Evolutionary conservation across 2,888 invertebrate genomes (phyloP), one percentile per base, ranked within the genome.

Genomic region (Andrena fulva): DNA sequence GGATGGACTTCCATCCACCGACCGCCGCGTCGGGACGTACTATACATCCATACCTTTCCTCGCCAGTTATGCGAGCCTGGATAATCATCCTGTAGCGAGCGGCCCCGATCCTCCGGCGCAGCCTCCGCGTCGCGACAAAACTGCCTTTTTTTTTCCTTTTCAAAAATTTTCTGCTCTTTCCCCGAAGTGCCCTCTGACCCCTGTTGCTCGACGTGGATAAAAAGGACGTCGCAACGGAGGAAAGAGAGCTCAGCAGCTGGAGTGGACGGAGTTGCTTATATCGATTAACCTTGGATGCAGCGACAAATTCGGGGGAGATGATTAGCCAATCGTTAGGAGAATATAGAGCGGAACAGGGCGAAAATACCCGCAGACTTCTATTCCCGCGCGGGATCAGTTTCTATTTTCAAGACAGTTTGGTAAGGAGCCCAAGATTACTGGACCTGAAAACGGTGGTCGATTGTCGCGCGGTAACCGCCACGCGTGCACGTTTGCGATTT

Each of bases 1-100:
- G 93, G 92, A 93, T 93, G 93, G 91, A 92, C 91, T 92, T 88
- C 87, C 89, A 92, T 90, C 90, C 83, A 87, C 84, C 89, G 84
- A 84, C 80, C 84, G 75, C 73, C 67, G 77, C 82, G 75, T 71
- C 67, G 77, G 80, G 84, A 83, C 85, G 66, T 68, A 86, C 87
- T 88, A 77, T 85, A 89, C 84, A 76, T 82, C 77, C 80, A 75
- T 80, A 68, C 86, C 85, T 82, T 87, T 87, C 87, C 82, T 81
- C 79, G 77, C 80, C 87, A 77, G 83, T 84, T 86, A 86, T 82
- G 85, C 85, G 77, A 85, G 83, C 76, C 82, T 81, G 76, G 80
- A 82, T 78, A 80, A 86, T 88, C 84, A 82, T 86, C 81, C 82
- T 85, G 79, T 81, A 79, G 82, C 85, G 68, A 84, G 67, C 87